Evolutionary conservation across 2,797 vertebrate species (phyloP).

Genomic region (Bradypodion pumilum): DNA sequence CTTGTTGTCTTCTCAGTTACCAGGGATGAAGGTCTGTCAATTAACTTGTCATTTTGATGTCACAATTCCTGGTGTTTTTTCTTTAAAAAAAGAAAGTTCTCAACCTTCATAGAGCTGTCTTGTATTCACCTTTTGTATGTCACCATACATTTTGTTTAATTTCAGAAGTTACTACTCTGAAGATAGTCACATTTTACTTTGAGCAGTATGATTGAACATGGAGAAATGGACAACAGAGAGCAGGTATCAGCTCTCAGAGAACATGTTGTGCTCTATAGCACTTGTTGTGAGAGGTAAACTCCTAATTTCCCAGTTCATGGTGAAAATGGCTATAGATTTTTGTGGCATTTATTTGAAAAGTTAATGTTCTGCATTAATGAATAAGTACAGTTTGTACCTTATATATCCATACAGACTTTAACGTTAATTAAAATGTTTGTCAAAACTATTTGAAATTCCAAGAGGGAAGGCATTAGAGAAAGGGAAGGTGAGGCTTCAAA

Average conservation of each 20-base stretch:
- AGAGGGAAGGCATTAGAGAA: conserved; percentile 55
- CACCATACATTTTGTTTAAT: too few species aligned
- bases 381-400: conserved; percentile 18
- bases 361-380: conserved; percentile 10
- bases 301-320: neutral
- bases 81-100: too few species aligned
- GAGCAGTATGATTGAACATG: neutral
- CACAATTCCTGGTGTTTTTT: neutral
- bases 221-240: neutral
- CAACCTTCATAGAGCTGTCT: neutral
- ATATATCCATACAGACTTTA: conserved; percentile 28
- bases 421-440: conserved; percentile 59
- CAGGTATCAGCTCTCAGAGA: neutral
- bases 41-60: neutral
- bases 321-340: neutral
- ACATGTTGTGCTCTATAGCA: neutral
- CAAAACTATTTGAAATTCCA: conserved; percentile 51
- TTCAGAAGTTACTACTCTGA: neutral
- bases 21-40: too few species aligned
- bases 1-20: neutral
- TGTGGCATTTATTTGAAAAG: neutral
- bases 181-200: neutral
- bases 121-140: neutral
- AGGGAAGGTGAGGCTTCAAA: conserved; percentile 48
- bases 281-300: neutral